Conservation (phyloP, 2,888 invertebrate species). For the Axea sp. region DNA sequence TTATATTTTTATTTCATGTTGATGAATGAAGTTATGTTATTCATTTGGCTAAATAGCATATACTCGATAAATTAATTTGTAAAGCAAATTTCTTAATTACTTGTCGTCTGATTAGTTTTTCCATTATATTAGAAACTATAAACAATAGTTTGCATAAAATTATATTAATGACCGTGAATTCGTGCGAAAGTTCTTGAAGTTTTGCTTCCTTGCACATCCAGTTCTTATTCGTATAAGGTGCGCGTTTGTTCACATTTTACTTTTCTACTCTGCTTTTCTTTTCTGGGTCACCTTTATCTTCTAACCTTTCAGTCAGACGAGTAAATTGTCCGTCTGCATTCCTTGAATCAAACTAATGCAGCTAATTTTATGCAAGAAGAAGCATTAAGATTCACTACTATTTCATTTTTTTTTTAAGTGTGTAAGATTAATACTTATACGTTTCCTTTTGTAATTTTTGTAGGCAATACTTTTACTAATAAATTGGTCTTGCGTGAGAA, state of each 20-base stretch:
- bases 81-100: neutral
- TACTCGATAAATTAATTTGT: no score
- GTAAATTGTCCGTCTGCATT: slow-evolving; percentile 62
- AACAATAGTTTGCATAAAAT: slow-evolving; percentile 15
- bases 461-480: slow-evolving; percentile 73
- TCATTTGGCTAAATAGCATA: no score
- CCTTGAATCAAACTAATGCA: slow-evolving; percentile 19
- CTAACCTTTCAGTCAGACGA: slow-evolving; percentile 67
- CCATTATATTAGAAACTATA: slow-evolving; percentile 20
- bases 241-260: slow-evolving; percentile 74
- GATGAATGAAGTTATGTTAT: no score
- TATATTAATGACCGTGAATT: slow-evolving; percentile 56
- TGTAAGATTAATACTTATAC: no score
- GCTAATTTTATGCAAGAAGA: slow-evolving; percentile 55
- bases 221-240: slow-evolving; percentile 72
- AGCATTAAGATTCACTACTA: slow-evolving; percentile 48
- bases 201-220: slow-evolving; percentile 78
- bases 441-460: slow-evolving; percentile 35
- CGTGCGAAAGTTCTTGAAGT: slow-evolving; percentile 76
- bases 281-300: slow-evolving; percentile 75
- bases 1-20: no score
- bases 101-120: neutral
- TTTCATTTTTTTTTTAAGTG: slow-evolving; percentile 47
- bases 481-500: slow-evolving; percentile 69
- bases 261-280: slow-evolving; percentile 74